phyloP scores from a whole-genome alignment of 1,140 invertebrate genomes.

The Trichonephila clavipes region DNA sequence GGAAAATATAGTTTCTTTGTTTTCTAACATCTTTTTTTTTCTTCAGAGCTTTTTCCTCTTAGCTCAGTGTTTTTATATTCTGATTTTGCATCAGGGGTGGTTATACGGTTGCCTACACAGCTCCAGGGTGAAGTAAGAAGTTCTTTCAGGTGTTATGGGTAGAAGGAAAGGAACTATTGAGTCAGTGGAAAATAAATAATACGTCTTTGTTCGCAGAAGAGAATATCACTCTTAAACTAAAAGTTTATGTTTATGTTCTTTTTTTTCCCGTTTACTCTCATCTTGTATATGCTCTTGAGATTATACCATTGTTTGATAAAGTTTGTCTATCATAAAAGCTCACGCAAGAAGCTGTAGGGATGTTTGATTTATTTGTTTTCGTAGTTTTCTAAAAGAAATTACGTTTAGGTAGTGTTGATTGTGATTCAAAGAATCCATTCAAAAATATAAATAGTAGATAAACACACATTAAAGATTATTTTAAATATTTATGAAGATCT shows the following conservation, averaged over 20 bases:
- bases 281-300: neutral
- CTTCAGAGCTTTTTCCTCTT: neutral
- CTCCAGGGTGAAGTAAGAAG: neutral
- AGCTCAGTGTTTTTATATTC: constrained; percentile 46
- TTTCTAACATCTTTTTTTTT: neutral
- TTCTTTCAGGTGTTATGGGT: constrained; percentile 52
- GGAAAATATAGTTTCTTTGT: constrained; percentile 51
- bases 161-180: constrained; percentile 1
- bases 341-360: neutral
- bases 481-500: no score
- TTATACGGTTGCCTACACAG: constrained; percentile 35
- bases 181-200: constrained; percentile 44
- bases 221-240: constrained; percentile 35
- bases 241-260: neutral
- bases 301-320: constrained; percentile 1
- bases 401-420: no score
- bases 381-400: no score
- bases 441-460: no score
- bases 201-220: constrained; percentile 32
- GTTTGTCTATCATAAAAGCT: neutral
- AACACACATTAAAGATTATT: no score
- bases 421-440: no score
- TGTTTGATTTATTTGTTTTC: no score
- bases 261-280: neutral
- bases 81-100: constrained; percentile 38